Evolutionary conservation across 2,113 vertebrate genomes (phyloP).

Genomic region (Dasyprocta punctata): DNA sequence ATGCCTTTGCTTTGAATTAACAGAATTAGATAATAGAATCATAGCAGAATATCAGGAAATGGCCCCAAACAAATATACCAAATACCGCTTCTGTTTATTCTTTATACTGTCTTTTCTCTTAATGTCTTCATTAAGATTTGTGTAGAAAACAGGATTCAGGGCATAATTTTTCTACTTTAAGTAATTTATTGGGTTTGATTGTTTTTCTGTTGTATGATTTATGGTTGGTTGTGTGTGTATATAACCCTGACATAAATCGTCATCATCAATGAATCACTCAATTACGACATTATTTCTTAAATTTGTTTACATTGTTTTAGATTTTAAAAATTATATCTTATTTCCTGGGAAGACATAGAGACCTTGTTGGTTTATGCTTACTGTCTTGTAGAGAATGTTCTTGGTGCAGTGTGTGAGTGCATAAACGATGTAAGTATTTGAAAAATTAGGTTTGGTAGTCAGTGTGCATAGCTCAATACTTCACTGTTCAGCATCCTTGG

Average conservation of each 20-base stretch:
- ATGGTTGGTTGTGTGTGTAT: not conserved
- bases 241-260: not conserved
- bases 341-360: not conserved
- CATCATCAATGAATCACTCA: not conserved
- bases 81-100: slow-evolving; percentile 18
- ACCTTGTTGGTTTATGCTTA: not conserved
- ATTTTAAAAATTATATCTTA: not conserved
- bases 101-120: not conserved
- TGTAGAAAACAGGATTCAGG: not conserved
- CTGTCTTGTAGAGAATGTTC: not conserved
- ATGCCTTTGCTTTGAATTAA: slow-evolving; percentile 42
- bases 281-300: not conserved
- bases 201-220: not conserved
- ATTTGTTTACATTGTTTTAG: not conserved
- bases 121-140: slow-evolving; percentile 23
- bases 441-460: not conserved
- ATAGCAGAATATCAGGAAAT: slow-evolving; percentile 41
- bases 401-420: not conserved
- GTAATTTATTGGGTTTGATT: not conserved
- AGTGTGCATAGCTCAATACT: not conserved
- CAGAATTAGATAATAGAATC: slow-evolving; percentile 55
- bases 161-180: not conserved
- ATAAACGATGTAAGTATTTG: not conserved
- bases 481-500: not conserved
- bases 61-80: slow-evolving; percentile 13